A percentile compares a stretch with the other conserved stretches of the same genome.
These are phyloP conservation scores for Drosophila neotestacea DNA, from an alignment of 2,888 invertebrate genomes.

Conservation along the genomic window DNA sequence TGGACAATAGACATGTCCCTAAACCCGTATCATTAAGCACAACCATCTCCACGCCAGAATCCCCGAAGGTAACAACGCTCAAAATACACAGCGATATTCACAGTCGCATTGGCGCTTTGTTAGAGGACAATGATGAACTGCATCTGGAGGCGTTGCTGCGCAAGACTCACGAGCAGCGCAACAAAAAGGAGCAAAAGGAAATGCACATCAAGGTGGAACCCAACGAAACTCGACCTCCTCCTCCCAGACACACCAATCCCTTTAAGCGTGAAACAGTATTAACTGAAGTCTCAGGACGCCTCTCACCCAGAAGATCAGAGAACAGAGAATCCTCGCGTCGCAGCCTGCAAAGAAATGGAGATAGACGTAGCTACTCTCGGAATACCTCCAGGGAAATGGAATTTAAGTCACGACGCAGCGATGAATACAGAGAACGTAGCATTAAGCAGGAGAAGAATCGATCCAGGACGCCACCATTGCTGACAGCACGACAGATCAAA, in stretches of 20 bases:
- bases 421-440: conserved; percentile 31
- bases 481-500: conserved; percentile 53
- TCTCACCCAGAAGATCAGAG: conserved; percentile 7
- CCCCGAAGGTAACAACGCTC: conserved; percentile 32
- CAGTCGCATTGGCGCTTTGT: conserved; percentile 78
- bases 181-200: conserved; percentile 55
- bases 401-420: neutral
- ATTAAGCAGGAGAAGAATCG: conserved; percentile 64
- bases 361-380: conserved; percentile 11
- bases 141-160: conserved; percentile 70
- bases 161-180: conserved; percentile 67
- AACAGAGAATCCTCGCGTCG: conserved; percentile 4
- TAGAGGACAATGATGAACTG: conserved; percentile 78
- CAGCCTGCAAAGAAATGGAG: conserved; percentile 32
- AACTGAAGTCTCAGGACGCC: conserved; percentile 27
- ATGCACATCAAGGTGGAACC: conserved; percentile 35
- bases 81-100: conserved; percentile 73
- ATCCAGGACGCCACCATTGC: conserved; percentile 48
- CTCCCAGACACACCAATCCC: conserved; percentile 42
- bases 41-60: conserved; percentile 11
- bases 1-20: conserved; percentile 31
- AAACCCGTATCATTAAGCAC: neutral
- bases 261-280: conserved; percentile 70
- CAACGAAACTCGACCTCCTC: neutral
- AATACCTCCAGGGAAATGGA: conserved; percentile 4